Evolutionary conservation across 2,888 invertebrate species (phyloP).

Genomic region (Euplexia lucipara): DNA sequence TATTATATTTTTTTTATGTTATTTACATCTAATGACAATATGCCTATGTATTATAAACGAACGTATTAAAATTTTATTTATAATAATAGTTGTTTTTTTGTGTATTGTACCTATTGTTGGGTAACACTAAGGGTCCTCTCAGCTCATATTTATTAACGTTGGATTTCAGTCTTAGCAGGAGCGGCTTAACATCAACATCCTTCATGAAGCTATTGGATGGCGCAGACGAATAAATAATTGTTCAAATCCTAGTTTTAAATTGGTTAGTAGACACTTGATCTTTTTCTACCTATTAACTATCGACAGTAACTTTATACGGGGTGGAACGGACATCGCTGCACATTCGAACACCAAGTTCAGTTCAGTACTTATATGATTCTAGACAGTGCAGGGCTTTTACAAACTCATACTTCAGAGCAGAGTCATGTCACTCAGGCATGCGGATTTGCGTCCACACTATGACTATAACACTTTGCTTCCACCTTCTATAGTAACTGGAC

Average conservation of each 20-base stretch:
- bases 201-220: background rate
- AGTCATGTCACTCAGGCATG: too few species aligned
- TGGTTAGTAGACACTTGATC: background rate
- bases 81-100: constrained; percentile 26
- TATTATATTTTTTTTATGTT: constrained; percentile 44
- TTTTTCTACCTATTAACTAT: too few species aligned
- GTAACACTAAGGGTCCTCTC: background rate
- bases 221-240: too few species aligned
- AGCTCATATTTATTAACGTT: background rate
- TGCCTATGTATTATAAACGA: constrained; percentile 75
- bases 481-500: too few species aligned
- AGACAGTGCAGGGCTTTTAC: too few species aligned
- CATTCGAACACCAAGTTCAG: too few species aligned
- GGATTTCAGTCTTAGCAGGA: background rate
- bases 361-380: too few species aligned
- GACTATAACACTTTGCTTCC: too few species aligned
- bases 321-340: too few species aligned
- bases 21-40: constrained; percentile 79
- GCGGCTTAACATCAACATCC: background rate
- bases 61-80: constrained; percentile 72
- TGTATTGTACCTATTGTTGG: background rate
- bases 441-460: too few species aligned
- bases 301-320: too few species aligned
- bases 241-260: background rate
- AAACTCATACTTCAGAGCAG: too few species aligned